Evolutionary conservation across 2,113 vertebrate genomes (phyloP), one percentile per base, ranked within the genome.

Genomic region (Alethe diademata): DNA sequence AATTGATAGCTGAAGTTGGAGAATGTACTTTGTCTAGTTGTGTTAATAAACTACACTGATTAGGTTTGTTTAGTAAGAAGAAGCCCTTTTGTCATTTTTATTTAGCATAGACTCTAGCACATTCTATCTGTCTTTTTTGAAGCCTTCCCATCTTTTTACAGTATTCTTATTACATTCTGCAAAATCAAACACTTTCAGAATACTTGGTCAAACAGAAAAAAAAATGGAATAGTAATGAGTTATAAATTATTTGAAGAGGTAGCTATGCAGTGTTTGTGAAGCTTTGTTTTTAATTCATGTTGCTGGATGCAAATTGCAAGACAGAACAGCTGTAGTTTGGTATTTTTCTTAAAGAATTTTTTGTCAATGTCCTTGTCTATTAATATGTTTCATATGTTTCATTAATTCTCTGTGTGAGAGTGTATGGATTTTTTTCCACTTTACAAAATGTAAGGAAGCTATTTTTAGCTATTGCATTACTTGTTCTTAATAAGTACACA

Each of bases 31-130:
- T 51, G 79, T 84, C 54, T 97, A 92, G 92, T 94, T 96, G 70
- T 96, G 78, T 95, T 97, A 97, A 97, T 97, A 94, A 97, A 93
- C 74, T 92, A 86, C 22, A 25, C 54, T 94, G 79, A 96, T 90
- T 94, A 96, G 54, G 45, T 87, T 96, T 97, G 65, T 95, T 97
- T 92, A 90, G 58, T 75, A 86, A 93, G 69, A 94, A 96, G 97
- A 56, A 66, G 23, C 4, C 15, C 25, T 76, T 90, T 64, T 96
- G 89, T 97, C 57, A 82, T 96, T 96, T 96, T 90, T 78, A 96
- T 97, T 97, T 95, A 95, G 23, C 85, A 25, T 83, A 62, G 88
- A 95, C 50, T 71, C 70, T 57, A 83, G 71, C 47, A 82, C 35
- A 78, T 95, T 90, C 50, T 67, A 83, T 86, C 15, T 89, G 9